Percentiles rank a stretch among this genome's conserved stretches.
Conservation (phyloP, 2,888 invertebrate genomes). For the Biston betularia region DNA sequence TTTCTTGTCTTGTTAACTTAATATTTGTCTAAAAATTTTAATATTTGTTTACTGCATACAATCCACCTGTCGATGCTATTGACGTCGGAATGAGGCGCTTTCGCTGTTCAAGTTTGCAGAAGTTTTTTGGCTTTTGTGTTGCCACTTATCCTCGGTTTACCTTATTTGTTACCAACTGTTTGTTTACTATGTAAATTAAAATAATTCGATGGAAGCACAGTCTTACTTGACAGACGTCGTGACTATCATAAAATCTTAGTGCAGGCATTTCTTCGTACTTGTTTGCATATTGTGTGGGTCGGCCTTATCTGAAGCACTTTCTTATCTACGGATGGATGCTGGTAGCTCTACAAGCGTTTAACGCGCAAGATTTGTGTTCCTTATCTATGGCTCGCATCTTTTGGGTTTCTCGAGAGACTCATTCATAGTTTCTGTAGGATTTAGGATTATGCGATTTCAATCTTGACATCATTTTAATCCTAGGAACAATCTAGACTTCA, state of each 20-base stretch:
- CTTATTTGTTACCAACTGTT: too few relatives aligned
- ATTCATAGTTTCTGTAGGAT: slow-evolving; percentile 44
- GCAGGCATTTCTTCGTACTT: slow-evolving; percentile 29
- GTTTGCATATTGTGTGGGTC: slow-evolving; percentile 47
- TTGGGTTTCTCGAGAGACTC: slow-evolving; percentile 48
- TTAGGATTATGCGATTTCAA: slow-evolving; percentile 1
- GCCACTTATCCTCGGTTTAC: too few relatives aligned
- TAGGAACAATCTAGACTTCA: background rate
- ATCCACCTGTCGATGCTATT: too few relatives aligned
- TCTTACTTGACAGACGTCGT: background rate
- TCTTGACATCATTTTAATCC: background rate
- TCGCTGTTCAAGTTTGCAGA: too few relatives aligned
- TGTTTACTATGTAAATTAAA: too few relatives aligned
- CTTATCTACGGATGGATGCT: slow-evolving; percentile 54
- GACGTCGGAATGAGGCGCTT: too few relatives aligned
- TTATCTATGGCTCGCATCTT: slow-evolving; percentile 53
- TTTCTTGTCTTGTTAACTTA: too few relatives aligned
- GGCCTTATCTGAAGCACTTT: slow-evolving; percentile 51
- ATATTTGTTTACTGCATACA: too few relatives aligned
- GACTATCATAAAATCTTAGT: slow-evolving; percentile 11
- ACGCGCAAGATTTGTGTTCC: slow-evolving; percentile 46
- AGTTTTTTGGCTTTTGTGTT: too few relatives aligned
- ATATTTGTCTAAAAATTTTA: too few relatives aligned
- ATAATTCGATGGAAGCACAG: too few relatives aligned
- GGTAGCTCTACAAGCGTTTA: slow-evolving; percentile 57